Evolutionary conservation across 2,113 vertebrate genomes (phyloP).

Genomic region (Dicrurus megarhynchus): DNA sequence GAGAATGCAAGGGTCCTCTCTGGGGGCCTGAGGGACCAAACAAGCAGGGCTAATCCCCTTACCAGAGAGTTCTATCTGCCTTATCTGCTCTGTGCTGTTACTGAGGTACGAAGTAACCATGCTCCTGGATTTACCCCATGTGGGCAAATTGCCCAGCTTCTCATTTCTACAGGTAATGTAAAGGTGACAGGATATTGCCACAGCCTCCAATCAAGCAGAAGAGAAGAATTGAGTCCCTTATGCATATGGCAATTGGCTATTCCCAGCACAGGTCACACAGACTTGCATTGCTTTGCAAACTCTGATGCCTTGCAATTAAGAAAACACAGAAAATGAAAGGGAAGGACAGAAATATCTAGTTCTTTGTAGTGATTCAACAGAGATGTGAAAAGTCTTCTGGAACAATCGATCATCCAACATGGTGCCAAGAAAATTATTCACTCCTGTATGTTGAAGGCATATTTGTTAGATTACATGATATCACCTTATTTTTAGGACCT

Average conservation of each 20-base stretch:
- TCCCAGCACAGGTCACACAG: neutral
- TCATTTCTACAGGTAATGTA: neutral
- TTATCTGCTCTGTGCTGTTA: neutral
- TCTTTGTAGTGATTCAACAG: neutral
- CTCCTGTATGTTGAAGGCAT: neutral
- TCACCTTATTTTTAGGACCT: neutral
- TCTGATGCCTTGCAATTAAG: neutral
- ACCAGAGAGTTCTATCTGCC: neutral
- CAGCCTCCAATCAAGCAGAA: neutral
- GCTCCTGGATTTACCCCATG: neutral
- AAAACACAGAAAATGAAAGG: neutral
- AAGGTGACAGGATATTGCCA: neutral
- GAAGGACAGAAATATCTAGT: neutral
- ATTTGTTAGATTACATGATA: neutral
- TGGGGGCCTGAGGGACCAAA: neutral
- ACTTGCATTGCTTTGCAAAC: neutral
- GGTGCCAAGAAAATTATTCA: neutral
- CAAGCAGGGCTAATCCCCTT: neutral
- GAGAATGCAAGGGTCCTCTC: neutral
- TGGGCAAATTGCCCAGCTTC: neutral
- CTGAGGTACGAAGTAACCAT: neutral
- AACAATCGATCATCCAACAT: neutral
- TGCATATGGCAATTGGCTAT: neutral
- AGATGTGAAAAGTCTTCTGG: neutral
- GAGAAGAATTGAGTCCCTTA: neutral